Percentiles rank a stretch among this genome's conserved stretches.
These are phyloP conservation scores for Parelbella ahira DNA, from an alignment of 2,888 invertebrate genomes.

Conservation along the genomic window DNA sequence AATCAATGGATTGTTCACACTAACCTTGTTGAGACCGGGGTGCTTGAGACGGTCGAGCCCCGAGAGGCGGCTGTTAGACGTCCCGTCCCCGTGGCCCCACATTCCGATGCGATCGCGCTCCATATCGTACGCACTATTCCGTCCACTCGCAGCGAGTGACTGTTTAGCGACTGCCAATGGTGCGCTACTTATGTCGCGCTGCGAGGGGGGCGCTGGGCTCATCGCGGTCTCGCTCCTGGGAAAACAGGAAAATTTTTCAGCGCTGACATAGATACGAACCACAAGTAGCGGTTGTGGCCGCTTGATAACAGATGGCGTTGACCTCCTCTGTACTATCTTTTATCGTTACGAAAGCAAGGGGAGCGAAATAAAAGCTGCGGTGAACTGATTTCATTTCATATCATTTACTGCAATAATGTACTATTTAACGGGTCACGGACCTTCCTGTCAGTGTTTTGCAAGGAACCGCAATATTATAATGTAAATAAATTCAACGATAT, in stretches of 20 bases:
- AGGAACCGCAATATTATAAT: too few relatives aligned
- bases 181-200: constrained; percentile 60
- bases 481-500: too few relatives aligned
- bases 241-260: constrained; percentile 74
- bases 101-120: constrained; percentile 84
- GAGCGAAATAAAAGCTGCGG: constrained; percentile 25
- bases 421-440: constrained; percentile 7
- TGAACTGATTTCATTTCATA: constrained; percentile 14
- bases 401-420: constrained; percentile 2
- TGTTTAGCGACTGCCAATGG: constrained; percentile 48
- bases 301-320: constrained; percentile 68
- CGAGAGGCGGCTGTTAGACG: constrained; percentile 75
- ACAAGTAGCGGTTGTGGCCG: constrained; percentile 47
- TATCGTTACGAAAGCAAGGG: constrained; percentile 28
- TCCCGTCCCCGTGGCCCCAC: constrained; percentile 81
- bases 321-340: constrained; percentile 30
- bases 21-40: constrained; percentile 86
- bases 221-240: constrained; percentile 75
- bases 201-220: constrained; percentile 69
- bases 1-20: too few relatives aligned
- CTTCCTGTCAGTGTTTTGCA: too few relatives aligned
- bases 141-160: constrained; percentile 50
- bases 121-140: constrained; percentile 63
- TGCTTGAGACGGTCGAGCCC: constrained; percentile 85
- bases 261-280: constrained; percentile 52